A percentile compares a stretch with the other conserved stretches of the same genome.
phyloP scores from a whole-genome alignment of 1,140 invertebrate genomes.

The silkworm (Bombyx mori) region ASM3026992v2 NC_085110.1:13197001-13197500 shows the following conservation, averaged over 20 bases:
- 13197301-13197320: background rate
- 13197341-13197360: too few relatives aligned
- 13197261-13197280: background rate
- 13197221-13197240: too few relatives aligned
- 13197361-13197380: too few relatives aligned
- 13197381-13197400: too few relatives aligned
- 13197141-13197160: conserved; percentile 55
- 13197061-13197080: conserved; percentile 76
- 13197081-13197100: conserved; percentile 79
- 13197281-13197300: background rate
- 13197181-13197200: background rate
- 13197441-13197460: too few relatives aligned
- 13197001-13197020: conserved; percentile 82
- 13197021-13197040: conserved; percentile 85
- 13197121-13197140: conserved; percentile 67
- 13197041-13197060: conserved; percentile 77
- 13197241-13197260: background rate
- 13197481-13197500: too few relatives aligned
- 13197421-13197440: too few relatives aligned
- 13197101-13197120: conserved; percentile 73
- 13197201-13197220: too few relatives aligned
- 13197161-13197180: conserved; percentile 32
- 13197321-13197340: background rate
- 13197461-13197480: too few relatives aligned
- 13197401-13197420: too few relatives aligned